phyloP scores from a whole-genome alignment of 2,113 vertebrate species.

The Dipodomys spectabilis region DNA sequence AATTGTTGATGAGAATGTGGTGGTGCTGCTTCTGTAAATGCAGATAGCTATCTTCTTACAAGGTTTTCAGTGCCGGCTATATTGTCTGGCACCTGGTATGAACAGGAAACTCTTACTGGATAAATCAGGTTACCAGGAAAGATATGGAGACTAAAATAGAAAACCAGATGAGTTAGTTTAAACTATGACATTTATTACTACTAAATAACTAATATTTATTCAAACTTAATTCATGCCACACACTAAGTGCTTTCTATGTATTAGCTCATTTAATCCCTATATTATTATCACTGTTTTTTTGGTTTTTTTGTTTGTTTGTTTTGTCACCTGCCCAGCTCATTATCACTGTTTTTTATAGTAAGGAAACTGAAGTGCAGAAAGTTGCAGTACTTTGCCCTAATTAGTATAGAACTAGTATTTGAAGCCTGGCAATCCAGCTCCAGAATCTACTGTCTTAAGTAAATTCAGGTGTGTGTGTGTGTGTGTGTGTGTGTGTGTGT shows the following conservation, averaged over 20 bases:
- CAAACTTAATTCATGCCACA: background rate
- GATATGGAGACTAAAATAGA: background rate
- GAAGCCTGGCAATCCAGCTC: background rate
- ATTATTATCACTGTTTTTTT: background rate
- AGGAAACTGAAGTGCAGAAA: background rate
- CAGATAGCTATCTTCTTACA: background rate
- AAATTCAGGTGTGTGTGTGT: too few species aligned
- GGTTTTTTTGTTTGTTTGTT: too few species aligned
- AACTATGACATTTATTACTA: background rate
- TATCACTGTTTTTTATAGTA: background rate
- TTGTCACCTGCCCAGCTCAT: too few species aligned
- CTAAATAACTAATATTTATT: constrained; percentile 26
- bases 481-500: too few species aligned
- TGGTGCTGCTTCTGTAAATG: background rate
- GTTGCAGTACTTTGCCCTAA: background rate
- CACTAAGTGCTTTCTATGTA: background rate
- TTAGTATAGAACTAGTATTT: background rate
- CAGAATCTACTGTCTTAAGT: background rate
- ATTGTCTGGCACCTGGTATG: background rate
- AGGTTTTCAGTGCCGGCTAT: background rate
- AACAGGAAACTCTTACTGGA: background rate
- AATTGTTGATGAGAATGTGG: background rate
- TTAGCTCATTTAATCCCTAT: background rate
- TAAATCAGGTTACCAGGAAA: constrained; percentile 23
- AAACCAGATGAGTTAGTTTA: background rate